A percentile compares a stretch with the other conserved stretches of the same genome.
Conservation (phyloP, 2,888 invertebrate genomes). For the Zelleria hepariella region DNA sequence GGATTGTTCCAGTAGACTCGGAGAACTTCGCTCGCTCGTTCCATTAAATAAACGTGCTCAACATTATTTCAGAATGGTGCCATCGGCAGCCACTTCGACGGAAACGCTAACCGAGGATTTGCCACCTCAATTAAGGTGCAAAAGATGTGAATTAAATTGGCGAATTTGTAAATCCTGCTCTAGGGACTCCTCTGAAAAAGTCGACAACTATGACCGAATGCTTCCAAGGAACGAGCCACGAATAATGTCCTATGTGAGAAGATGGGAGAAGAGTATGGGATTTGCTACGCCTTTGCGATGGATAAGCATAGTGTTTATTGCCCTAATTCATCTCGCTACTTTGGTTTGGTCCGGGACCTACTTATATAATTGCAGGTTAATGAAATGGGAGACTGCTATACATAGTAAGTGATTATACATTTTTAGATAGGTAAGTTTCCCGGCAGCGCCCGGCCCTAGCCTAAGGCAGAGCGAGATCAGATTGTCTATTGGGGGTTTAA, state of each 20-base stretch:
- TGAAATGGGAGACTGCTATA: constrained; percentile 53
- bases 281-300: constrained; percentile 76
- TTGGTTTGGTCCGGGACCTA: constrained; percentile 40
- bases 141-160: constrained; percentile 20
- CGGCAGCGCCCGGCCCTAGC: too few relatives aligned
- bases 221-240: constrained; percentile 29
- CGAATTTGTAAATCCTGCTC: not conserved
- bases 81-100: constrained; percentile 20
- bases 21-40: too few relatives aligned
- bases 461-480: too few relatives aligned
- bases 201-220: constrained; percentile 27
- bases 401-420: constrained; percentile 81
- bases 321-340: constrained; percentile 59
- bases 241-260: constrained; percentile 30
- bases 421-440: too few relatives aligned
- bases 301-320: constrained; percentile 72
- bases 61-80: constrained; percentile 26
- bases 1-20: too few relatives aligned
- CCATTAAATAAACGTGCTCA: too few relatives aligned
- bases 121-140: constrained; percentile 12
- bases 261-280: constrained; percentile 49
- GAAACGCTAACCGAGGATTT: constrained; percentile 20
- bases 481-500: too few relatives aligned
- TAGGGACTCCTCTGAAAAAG: not conserved
- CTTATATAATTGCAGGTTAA: constrained; percentile 26